Percentiles rank a stretch among this genome's conserved stretches.
These are phyloP conservation scores for Dryomyza anilis DNA, from an alignment of 2,888 invertebrate genomes.

Conservation along the genomic window DNA sequence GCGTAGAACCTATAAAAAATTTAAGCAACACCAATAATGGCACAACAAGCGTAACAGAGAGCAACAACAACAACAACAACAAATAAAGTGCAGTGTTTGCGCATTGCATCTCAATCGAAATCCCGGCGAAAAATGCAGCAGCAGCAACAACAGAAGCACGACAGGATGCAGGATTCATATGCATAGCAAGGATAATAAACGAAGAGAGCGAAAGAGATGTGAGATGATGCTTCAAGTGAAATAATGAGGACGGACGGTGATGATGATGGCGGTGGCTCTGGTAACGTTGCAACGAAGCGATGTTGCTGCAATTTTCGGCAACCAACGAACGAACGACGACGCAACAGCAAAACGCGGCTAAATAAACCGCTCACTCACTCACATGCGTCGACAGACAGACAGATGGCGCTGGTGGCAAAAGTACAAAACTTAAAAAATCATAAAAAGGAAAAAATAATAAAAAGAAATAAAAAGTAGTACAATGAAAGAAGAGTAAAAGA, in stretches of 20 bases:
- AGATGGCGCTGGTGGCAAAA: conserved; percentile 22
- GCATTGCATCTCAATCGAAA: conserved; percentile 28
- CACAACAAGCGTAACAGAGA: not conserved
- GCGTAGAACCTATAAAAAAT: conserved; percentile 15
- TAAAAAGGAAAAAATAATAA: too few relatives aligned
- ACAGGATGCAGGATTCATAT: too few relatives aligned
- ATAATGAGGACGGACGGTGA: not conserved
- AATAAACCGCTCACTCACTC: not conserved
- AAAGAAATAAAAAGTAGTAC: too few relatives aligned
- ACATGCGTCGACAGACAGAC: conserved; percentile 28
- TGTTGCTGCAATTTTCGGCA: conserved; percentile 45
- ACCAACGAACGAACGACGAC: conserved; percentile 4
- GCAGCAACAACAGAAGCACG: conserved; percentile 1
- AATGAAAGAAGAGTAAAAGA: too few relatives aligned
- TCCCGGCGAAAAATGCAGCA: conserved; percentile 19
- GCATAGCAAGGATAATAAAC: too few relatives aligned
- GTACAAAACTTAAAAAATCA: too few relatives aligned
- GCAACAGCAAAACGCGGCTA: conserved; percentile 26
- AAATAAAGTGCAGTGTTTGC: conserved; percentile 19
- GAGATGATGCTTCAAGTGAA: not conserved
- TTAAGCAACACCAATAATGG: not conserved
- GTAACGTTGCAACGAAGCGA: too few relatives aligned
- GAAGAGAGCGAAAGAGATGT: conserved; percentile 18
- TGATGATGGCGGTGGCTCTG: not conserved
- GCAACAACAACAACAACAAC: not conserved